A percentile compares a stretch with the other conserved stretches of the same genome.
These are phyloP conservation scores for Tribolium madens DNA, from an alignment of 1,140 invertebrate species.

Conservation along the genomic window DNA sequence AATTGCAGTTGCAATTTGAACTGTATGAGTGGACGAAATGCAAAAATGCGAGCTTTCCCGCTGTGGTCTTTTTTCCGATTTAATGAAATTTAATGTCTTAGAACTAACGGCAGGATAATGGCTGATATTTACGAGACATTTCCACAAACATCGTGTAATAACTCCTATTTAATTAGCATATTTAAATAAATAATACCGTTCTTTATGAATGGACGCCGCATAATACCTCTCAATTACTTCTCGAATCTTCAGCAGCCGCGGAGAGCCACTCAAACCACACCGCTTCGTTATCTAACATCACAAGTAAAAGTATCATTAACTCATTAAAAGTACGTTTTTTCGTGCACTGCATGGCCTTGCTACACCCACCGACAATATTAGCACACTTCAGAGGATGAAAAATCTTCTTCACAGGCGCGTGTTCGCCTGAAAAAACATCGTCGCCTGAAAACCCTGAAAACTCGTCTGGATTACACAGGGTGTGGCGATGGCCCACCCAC, in stretches of 20 bases:
- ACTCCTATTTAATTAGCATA: constrained; percentile 42
- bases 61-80: background rate
- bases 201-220: constrained; percentile 26
- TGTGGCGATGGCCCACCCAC: constrained; percentile 35
- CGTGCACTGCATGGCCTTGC: constrained; percentile 29
- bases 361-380: constrained; percentile 20
- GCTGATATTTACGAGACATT: constrained; percentile 27
- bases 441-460: background rate
- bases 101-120: constrained; percentile 18
- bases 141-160: constrained; percentile 37
- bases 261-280: background rate
- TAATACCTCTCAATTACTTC: constrained; percentile 10
- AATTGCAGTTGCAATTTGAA: background rate
- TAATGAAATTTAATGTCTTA: constrained; percentile 29
- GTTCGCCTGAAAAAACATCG: too few species aligned
- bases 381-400: constrained; percentile 9
- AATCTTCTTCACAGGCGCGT: too few species aligned
- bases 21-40: background rate
- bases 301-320: constrained; percentile 42
- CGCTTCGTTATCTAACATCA: constrained; percentile 18
- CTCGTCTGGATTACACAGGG: constrained; percentile 21
- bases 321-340: constrained; percentile 39
- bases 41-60: background rate
- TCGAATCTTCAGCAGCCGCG: constrained; percentile 10
- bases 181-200: constrained; percentile 41